phyloP scores from a whole-genome alignment of 2,888 invertebrate species.

The Apomyelois bistriatella region DNA sequence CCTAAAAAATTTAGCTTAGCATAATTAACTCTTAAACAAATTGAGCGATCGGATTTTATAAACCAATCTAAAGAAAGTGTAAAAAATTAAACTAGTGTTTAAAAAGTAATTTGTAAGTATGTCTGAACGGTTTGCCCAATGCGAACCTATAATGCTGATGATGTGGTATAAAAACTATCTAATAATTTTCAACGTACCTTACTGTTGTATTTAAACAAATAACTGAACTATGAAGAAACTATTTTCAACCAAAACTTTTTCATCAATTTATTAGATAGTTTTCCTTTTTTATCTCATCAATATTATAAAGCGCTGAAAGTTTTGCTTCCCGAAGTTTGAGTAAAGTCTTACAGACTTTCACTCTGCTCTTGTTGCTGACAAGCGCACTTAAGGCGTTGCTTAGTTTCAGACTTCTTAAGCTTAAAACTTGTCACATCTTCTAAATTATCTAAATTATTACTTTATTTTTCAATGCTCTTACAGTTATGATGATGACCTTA shows the following conservation, averaged over 20 bases:
- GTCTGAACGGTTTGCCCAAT: too few relatives aligned
- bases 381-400: not conserved
- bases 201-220: not conserved
- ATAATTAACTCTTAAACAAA: too few relatives aligned
- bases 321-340: not conserved
- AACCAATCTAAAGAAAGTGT: too few relatives aligned
- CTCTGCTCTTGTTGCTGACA: not conserved
- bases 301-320: not conserved
- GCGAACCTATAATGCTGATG: too few relatives aligned
- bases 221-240: not conserved
- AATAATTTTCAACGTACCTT: too few relatives aligned
- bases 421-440: not conserved
- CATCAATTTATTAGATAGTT: not conserved
- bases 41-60: too few relatives aligned
- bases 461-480: too few relatives aligned
- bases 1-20: too few relatives aligned
- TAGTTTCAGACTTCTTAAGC: not conserved
- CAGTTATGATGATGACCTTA: too few relatives aligned
- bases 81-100: too few relatives aligned
- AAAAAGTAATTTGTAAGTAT: too few relatives aligned
- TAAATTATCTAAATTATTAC: not conserved
- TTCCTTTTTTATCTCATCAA: not conserved
- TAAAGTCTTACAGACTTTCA: not conserved
- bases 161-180: too few relatives aligned
- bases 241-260: constrained; percentile 1